These are phyloP conservation scores for Porites lobata DNA, from an alignment of 92 coral and sea anemone genomes.

Conservation along the genomic window DNA sequence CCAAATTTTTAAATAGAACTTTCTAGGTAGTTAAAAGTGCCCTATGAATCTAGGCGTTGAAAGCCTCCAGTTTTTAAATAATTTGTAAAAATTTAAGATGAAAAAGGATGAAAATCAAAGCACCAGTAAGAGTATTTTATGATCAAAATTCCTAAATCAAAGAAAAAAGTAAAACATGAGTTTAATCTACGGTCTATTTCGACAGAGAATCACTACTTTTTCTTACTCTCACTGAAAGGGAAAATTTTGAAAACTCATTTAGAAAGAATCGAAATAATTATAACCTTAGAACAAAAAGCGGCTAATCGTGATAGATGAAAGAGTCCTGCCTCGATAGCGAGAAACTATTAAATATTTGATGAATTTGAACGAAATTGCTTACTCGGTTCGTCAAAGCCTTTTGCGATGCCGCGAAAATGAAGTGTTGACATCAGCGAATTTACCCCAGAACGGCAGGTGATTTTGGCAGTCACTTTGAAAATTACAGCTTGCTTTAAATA, in stretches of 20 bases:
- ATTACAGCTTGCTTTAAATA: conserved; percentile 33
- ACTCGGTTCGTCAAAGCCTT: conserved; percentile 8
- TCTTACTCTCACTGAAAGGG: not conserved
- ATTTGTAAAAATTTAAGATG: not conserved
- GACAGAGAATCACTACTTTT: conserved; percentile 14
- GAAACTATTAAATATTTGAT: conserved; percentile 50
- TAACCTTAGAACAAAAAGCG: conserved; percentile 33
- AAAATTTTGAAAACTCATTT: conserved; percentile 25
- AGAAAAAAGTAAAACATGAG: not conserved
- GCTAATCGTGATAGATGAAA: conserved; percentile 30
- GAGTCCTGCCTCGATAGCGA: conserved; percentile 19
- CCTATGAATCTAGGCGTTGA: not conserved
- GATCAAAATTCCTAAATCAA: not conserved
- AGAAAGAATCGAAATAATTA: conserved; percentile 49
- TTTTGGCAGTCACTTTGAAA: not conserved
- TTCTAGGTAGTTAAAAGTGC: conserved; percentile 20
- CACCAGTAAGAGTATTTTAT: not conserved
- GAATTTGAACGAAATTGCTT: conserved; percentile 15
- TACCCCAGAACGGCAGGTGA: conserved; percentile 9
- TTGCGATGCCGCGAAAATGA: conserved; percentile 40
- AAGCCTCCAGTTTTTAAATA: not conserved
- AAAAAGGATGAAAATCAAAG: not conserved
- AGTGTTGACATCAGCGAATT: conserved; percentile 16
- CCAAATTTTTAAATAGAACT: conserved; percentile 6
- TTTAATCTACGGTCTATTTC: conserved; percentile 3